Base-by-base conservation (phyloP, 2,797 vertebrate genomes). In the Distichodus sexfasciatus region DNA sequence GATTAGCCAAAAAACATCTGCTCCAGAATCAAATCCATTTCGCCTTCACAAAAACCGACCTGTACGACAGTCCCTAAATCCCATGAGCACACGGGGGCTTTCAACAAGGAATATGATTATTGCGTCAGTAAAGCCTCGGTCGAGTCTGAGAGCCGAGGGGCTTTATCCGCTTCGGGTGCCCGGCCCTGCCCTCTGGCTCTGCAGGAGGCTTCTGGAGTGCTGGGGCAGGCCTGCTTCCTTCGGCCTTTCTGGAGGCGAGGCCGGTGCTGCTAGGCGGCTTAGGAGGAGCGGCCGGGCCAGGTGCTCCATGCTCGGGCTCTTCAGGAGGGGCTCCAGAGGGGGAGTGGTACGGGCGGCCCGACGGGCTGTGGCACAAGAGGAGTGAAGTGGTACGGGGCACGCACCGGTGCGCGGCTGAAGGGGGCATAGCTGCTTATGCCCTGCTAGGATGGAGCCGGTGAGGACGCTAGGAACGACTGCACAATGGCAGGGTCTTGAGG, bases 401-500 rank as follows among this genome's bases (percentile, higher is more conserved):
- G 87, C 77, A 93, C 93, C 60, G 94, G 88, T 76, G 93, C 89
- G 79, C 95, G 93, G 82, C 87, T 93, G 81, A 96, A 96, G 10
- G 95, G 90, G 57, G 92, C 91, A 36, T 97, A 99, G 53, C 94
- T 86, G 3, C 90, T 90, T 69, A 94, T 87, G 5, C 94, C 88
- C 80, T 94, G 95, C 91, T 97, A 98, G 71, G 95, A 93, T 62
- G 89, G 33, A 3, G 84, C 28, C 2, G 81, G 12, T 0, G 79
- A 77, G 38, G 95, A 88, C 48, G 94, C 94, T 83, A 99, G 84
- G 48, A 96, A 98, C 38, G 96, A 98, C 97, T 99, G 97, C 74
- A 99, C 97, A 21, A 99, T 99, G 69, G 97, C 97, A 47, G 97
- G 97, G 80, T 99, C 97, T 87, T 99, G 97, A 64, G 96, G 96